phyloP scores from a whole-genome alignment of 2,888 invertebrate genomes.

The Xestobium rufovillosum region DNA sequence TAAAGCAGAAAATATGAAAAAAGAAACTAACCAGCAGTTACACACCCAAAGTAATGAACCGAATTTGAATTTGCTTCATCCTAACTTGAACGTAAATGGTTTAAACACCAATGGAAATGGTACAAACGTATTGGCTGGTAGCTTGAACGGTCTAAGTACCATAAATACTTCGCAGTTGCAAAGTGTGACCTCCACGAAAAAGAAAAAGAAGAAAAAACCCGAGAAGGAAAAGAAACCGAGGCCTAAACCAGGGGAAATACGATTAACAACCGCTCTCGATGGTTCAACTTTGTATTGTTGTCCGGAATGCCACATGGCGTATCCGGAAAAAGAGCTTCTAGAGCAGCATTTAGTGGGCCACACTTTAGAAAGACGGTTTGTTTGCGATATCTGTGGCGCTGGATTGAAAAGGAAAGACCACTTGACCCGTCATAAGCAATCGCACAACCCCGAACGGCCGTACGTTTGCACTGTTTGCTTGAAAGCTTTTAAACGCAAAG shows the following conservation, averaged over 20 bases:
- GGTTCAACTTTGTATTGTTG: conserved; percentile 81
- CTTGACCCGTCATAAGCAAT: conserved; percentile 77
- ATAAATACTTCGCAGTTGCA: conserved; percentile 39
- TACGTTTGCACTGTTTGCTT: conserved; percentile 82
- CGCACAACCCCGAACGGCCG: conserved; percentile 82
- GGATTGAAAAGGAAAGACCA: conserved; percentile 83
- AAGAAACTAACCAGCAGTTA: conserved; percentile 51
- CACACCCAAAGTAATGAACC: conserved; percentile 30
- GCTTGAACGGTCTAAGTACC: conserved; percentile 44
- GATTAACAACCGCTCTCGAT: conserved; percentile 70
- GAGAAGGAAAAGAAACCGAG: conserved; percentile 74
- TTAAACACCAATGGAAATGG: conserved; percentile 23
- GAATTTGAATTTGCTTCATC: conserved; percentile 34
- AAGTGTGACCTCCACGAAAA: conserved; percentile 48
- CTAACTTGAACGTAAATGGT: conserved; percentile 37
- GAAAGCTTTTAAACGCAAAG: conserved; percentile 83
- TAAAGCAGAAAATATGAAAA: conserved; percentile 68
- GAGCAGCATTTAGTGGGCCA: conserved; percentile 84
- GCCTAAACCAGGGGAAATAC: conserved; percentile 77
- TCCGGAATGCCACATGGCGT: conserved; percentile 85
- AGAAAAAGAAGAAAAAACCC: conserved; percentile 74
- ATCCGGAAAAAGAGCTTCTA: conserved; percentile 73
- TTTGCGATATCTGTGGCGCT: conserved; percentile 84
- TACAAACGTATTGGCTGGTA: conserved; percentile 21
- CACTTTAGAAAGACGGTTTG: conserved; percentile 75